Evolutionary conservation across 2,113 vertebrate genomes (phyloP), one percentile per base, ranked within the genome.

Genomic region (Podilymbus podiceps): DNA sequence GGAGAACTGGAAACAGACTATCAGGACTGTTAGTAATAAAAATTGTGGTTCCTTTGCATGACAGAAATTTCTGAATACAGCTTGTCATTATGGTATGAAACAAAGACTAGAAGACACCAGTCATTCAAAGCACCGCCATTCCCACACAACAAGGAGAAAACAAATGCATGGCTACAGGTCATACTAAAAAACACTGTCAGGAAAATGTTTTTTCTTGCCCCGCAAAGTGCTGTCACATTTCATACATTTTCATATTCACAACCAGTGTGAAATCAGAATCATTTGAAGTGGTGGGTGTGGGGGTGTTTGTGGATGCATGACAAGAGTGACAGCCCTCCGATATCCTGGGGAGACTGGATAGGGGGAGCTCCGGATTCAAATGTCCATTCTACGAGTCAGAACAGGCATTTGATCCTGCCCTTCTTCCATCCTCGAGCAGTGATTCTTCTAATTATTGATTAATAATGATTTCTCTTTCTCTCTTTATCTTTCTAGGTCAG

Each of bases 311-410:
- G 66, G 46, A 6, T 31, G 19, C 30, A 55, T 19, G 21, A 49
- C 0, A 5, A 58, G 21, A 38, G n/a, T 21, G 72, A 58, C 56
- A 68, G 58, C 33, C 44, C 46, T 59, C 66, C 91, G 82, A 0
- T 8, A 60, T 23, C 64, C 69, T 87, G 77, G 27, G 66, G 60
- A 80, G 19, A n/a, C 53, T 15, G 80, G 76, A 28, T 12, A 94
- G 94, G 89, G 91, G 94, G 87, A 97, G 93, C 95, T 96, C 73
- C 66, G 75, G 69, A 78, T 89, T 78, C 84, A 92, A 71, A 52
- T 4, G 73, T 75, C 49, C 12, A 8, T 80, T 66, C 60, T 50
- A 18, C 10, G 21, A 73, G 46, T 21, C 63, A 83, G 40, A 42
- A 8, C 40, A 60, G 11, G 30, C 59, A 69, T 23, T 60, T 64